Percentiles rank a stretch among this genome's conserved stretches.
phyloP scores from a whole-genome alignment of 2,888 invertebrate species.

The Drosophila birchii region DNA sequence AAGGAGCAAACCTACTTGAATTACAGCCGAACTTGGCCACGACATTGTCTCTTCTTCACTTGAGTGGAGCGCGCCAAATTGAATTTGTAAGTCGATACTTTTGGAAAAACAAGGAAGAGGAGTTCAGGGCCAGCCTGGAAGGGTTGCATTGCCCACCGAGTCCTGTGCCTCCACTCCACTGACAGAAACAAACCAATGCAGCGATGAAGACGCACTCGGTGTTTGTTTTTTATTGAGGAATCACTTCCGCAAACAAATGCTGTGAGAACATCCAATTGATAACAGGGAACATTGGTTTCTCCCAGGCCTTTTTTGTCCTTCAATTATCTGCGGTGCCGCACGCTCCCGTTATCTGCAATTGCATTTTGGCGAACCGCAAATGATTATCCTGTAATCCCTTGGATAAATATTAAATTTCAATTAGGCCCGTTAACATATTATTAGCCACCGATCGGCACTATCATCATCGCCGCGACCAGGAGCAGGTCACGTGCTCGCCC shows the following conservation, averaged over 20 bases:
- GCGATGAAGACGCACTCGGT: conserved; percentile 50
- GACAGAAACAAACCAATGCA: conserved; percentile 61
- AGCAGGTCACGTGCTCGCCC: conserved; percentile 70
- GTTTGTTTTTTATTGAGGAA: conserved; percentile 68
- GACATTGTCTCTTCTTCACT: conserved; percentile 72
- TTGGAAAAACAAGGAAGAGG: conserved; percentile 29
- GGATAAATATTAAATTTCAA: conserved; percentile 85
- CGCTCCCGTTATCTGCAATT: conserved; percentile 59
- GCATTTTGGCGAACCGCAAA: conserved; percentile 74
- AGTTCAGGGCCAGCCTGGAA: conserved; percentile 26
- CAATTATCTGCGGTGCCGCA: conserved; percentile 59
- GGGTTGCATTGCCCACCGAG: conserved; percentile 71
- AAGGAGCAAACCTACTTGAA: conserved; percentile 69
- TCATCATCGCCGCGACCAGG: conserved; percentile 48
- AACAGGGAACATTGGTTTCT: conserved; percentile 31
- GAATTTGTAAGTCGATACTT: conserved; percentile 81
- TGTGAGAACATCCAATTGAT: conserved; percentile 33
- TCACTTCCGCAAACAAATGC: conserved; percentile 74
- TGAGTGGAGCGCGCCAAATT: conserved; percentile 83
- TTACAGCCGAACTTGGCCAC: conserved; percentile 73
- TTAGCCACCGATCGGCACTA: conserved; percentile 64
- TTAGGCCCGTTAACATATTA: conserved; percentile 81
- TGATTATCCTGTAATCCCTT: conserved; percentile 82
- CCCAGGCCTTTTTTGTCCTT: conserved; percentile 42
- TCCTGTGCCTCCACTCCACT: neutral